Evolutionary conservation across 2,113 vertebrate species (phyloP), one percentile per base, ranked within the genome.

Genomic region (Prunella fulvescens): DNA sequence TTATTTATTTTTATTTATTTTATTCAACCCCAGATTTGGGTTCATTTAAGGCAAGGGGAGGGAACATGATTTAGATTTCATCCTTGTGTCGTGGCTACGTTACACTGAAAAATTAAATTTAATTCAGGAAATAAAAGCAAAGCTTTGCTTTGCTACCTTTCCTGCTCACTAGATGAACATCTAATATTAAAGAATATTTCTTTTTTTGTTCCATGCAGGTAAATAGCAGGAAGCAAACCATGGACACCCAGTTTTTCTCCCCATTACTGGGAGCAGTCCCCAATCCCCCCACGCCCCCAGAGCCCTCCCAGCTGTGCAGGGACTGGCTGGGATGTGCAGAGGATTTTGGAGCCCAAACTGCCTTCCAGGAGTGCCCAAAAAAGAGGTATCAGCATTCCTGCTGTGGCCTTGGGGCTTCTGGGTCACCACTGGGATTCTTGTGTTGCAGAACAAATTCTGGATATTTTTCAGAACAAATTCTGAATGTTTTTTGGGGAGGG

Each of bases 161-260:
- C 2, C 28, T 87, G 40, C 54, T 90, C 5, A 0, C 25, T 24
- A 2, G 0, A 0, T 48, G 16, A 87, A 56, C 10, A 13, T 2
- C 10, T 24, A 6, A 89, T 8, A 9, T 39, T 76, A 33, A 62
- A 56, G 37, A 18, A 7, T 0, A 2, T 39, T 54, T 44, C 5
- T 20, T 73, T 45, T 22, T 76, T 29, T 88, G 23, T 83, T 44
- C 19, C 13, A 20, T 16, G 9, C 19, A 97, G 97, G 88, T 74
- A 6, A 94, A 90, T 2, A 79, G 42, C 92, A 92, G 76, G 77
- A 81, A 81, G 10, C 61, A 81, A 69, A 87, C 65, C 54, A 97
- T 98, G 97, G 95, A 97, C 48, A 53, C 86, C 31, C 91, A 95
- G 7, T 44, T 97, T 14, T 97, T 97, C 76, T 95, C 97, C 64